Conservation (phyloP, 2,113 vertebrate genomes). For the Coptodon rendalli region DNA sequence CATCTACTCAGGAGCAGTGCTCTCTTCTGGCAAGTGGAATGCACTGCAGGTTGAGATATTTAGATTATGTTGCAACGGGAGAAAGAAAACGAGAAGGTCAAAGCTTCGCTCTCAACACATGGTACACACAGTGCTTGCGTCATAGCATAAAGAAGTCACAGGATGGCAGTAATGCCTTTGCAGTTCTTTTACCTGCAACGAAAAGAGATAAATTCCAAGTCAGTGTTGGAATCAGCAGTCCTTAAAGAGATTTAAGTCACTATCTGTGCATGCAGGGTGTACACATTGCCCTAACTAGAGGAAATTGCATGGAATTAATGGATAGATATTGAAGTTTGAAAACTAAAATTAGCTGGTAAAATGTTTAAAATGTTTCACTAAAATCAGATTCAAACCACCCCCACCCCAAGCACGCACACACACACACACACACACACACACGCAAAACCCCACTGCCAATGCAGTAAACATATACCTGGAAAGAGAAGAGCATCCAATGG, state of each 20-base stretch:
- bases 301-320: background rate
- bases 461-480: no score
- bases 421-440: no score
- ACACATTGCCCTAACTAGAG: background rate
- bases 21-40: background rate
- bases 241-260: background rate
- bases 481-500: no score
- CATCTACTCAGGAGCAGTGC: background rate
- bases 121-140: background rate
- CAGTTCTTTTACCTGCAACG: background rate
- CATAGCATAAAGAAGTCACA: conserved; percentile 10
- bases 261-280: background rate
- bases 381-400: background rate
- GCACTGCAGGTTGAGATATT: background rate
- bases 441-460: no score
- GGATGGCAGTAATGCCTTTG: conserved; percentile 26
- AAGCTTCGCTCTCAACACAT: background rate
- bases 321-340: background rate
- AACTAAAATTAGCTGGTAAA: background rate
- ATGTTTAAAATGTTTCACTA: background rate
- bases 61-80: no score
- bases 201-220: background rate
- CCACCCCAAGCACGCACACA: no score
- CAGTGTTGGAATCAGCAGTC: background rate
- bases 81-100: background rate